Percentiles rank a stretch among this genome's conserved stretches.
Conservation (phyloP, 2,113 vertebrate species). For the Dunckerocampus dactyliophorus region DNA sequence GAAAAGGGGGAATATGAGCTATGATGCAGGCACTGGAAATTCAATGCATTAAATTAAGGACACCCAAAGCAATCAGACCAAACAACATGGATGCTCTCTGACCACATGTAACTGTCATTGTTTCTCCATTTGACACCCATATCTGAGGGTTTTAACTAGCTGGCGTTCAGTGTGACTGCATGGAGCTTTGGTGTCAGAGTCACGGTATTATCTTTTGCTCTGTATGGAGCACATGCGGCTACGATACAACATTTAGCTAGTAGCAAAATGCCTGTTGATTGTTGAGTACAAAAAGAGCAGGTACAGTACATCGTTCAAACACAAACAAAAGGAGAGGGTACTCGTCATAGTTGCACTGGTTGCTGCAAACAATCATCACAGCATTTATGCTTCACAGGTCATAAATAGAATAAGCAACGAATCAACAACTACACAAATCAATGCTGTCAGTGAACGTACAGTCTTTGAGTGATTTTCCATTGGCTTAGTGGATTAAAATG, state of each 20-base stretch:
- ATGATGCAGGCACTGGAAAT: slow-evolving; percentile 68
- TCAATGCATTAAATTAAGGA: slow-evolving; percentile 56
- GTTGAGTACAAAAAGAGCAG: slow-evolving; percentile 31
- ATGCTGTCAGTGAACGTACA: slow-evolving; percentile 62
- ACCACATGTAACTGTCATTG: slow-evolving; percentile 13
- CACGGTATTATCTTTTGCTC: slow-evolving; percentile 50
- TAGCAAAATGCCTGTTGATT: slow-evolving; percentile 41
- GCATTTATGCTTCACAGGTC: slow-evolving; percentile 45
- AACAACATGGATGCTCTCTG: slow-evolving; percentile 21
- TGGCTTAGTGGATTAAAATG: slow-evolving; percentile 52
- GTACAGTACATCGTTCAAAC: slow-evolving; percentile 57
- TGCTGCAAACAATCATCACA: slow-evolving; percentile 41
- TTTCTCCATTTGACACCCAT: not conserved
- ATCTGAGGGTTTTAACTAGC: slow-evolving; percentile 4
- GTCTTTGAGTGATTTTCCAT: slow-evolving; percentile 47
- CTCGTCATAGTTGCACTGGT: slow-evolving; percentile 31
- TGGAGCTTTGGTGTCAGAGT: slow-evolving; percentile 59
- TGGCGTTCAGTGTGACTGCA: slow-evolving; percentile 28
- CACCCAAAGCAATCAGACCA: slow-evolving; percentile 46
- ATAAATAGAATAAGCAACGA: slow-evolving; percentile 53
- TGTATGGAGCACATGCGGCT: slow-evolving; percentile 60
- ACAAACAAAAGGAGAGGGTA: slow-evolving; percentile 29
- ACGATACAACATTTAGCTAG: slow-evolving; percentile 53
- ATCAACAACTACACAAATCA: slow-evolving; percentile 58
- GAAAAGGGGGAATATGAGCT: slow-evolving; percentile 33